phyloP scores from a whole-genome alignment of 2,888 invertebrate species.

The Dasypolia templi region DNA sequence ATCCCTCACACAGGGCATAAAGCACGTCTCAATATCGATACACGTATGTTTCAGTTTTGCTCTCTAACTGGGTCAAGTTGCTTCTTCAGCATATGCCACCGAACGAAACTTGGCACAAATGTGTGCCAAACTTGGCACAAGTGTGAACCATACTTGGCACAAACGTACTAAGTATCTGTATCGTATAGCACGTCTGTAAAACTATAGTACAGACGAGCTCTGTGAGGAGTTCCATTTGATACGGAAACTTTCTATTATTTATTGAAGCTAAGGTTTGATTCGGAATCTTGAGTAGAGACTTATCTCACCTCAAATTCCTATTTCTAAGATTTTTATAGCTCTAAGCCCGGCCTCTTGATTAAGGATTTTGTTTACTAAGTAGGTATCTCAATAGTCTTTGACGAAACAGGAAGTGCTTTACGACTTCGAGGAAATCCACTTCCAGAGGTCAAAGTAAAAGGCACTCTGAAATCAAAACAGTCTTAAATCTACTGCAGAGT shows the following conservation, averaged over 20 bases:
- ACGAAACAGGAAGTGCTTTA: constrained; percentile 23
- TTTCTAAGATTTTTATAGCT: constrained; percentile 1
- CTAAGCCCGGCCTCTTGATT: neutral
- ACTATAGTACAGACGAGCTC: neutral
- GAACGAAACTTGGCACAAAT: constrained; percentile 28
- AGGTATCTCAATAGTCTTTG: neutral
- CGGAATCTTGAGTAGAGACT: constrained; percentile 2
- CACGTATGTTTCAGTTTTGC: constrained; percentile 35
- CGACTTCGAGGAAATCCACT: neutral
- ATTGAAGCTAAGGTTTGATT: constrained; percentile 14
- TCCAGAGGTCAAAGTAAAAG: constrained; percentile 33
- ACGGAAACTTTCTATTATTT: constrained; percentile 10
- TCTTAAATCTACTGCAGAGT: constrained; percentile 48
- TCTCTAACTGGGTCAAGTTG: constrained; percentile 45
- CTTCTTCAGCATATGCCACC: constrained; percentile 16
- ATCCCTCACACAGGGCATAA: neutral
- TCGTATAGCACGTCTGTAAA: constrained; percentile 1
- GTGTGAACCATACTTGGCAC: constrained; percentile 12
- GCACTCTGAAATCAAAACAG: constrained; percentile 50
- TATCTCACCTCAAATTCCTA: neutral
- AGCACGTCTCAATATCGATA: constrained; percentile 33
- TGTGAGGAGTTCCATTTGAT: constrained; percentile 17
- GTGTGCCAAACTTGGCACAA: constrained; percentile 14
- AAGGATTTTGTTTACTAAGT: constrained; percentile 1
- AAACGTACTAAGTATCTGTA: constrained; percentile 24